A percentile compares a stretch with the other conserved stretches of the same genome.
Conservation (phyloP, 2,113 vertebrate species). For the Chitala chitala region DNA sequence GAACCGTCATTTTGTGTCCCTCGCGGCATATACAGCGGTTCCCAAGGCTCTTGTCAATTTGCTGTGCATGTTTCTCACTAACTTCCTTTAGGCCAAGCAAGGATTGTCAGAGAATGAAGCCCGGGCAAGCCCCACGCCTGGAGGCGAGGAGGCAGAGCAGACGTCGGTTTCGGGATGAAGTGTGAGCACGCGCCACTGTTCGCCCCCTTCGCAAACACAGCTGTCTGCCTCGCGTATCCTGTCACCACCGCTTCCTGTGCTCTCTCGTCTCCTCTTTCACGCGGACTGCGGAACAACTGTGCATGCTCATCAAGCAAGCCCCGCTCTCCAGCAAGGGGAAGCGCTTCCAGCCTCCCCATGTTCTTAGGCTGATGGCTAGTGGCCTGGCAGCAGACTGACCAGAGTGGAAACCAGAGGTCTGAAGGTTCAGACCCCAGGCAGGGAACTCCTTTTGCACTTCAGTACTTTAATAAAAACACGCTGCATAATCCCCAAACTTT, state of each 20-base stretch:
- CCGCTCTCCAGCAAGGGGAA: neutral
- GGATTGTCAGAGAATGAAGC: neutral
- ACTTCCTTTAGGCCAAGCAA: neutral
- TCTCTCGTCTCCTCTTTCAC: neutral
- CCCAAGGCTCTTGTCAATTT: neutral
- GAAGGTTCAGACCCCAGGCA: neutral
- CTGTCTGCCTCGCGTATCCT: neutral
- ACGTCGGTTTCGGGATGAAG: neutral
- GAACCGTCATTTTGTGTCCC: neutral
- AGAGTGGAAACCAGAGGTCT: neutral
- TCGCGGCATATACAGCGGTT: neutral
- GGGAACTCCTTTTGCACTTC: slow-evolving; percentile 5
- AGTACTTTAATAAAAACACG: neutral
- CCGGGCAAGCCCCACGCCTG: neutral
- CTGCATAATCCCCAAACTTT: neutral
- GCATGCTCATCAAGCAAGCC: neutral
- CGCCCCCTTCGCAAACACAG: slow-evolving; percentile 12
- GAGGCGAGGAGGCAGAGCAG: neutral
- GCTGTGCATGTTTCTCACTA: neutral
- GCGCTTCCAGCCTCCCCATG: neutral
- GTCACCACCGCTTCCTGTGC: neutral
- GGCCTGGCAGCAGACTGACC: neutral
- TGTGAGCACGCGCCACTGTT: neutral
- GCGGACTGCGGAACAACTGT: neutral
- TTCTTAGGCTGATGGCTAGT: neutral